Evolutionary conservation across 2,113 vertebrate genomes (phyloP), one percentile per base, ranked within the genome.

Genomic region (Sinosuthora webbiana): DNA sequence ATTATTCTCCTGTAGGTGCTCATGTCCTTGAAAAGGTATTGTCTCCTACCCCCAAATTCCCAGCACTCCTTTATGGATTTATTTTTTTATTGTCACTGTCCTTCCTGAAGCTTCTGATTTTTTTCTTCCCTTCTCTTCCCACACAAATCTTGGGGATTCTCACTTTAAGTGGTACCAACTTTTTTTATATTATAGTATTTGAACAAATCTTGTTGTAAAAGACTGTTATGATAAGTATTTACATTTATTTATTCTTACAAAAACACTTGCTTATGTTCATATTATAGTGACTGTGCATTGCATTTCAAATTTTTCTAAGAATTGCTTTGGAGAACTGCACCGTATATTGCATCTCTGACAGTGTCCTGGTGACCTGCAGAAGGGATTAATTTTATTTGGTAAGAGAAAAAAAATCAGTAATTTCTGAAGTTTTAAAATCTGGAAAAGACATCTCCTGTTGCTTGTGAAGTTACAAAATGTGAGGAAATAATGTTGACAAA

Each of bases 11-110:
- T 93, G 28, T 42, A 87, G 82, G 90, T 73, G 73, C 64, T 69
- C 30, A 24, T 50, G 68, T 89, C 94, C 87, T 96, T 90, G 87
- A 82, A 47, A 73, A 96, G 69, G 47, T 31, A 60, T 59, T 55
- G 15, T 88, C 76, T 94, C 41, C 76, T 47, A 53, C 41, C 76
- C 80, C 71, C 52, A 64, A 37, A 93, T 63, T 85, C 91, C 89
- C 90, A 94, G 10, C 24, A 21, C 67, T 83, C n/a, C 53, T 83
- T 75, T 90, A 93, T 53, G 23, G 67, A 85, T 89, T 70, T 73
- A 15, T 44, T 70, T 85, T 80, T 87, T 86, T 68, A 68, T 68
- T 57, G 47, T 35, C 23, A 25, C 56, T 79, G 71, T 82, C 62
- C 39, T 94, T 75, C 49, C 31, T 31, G 39, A 79, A 67, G 50